Evolutionary conservation across 2,888 invertebrate species (phyloP), one percentile per base, ranked within the genome.

Genomic region (Eueremaeus valkanovi): DNA sequence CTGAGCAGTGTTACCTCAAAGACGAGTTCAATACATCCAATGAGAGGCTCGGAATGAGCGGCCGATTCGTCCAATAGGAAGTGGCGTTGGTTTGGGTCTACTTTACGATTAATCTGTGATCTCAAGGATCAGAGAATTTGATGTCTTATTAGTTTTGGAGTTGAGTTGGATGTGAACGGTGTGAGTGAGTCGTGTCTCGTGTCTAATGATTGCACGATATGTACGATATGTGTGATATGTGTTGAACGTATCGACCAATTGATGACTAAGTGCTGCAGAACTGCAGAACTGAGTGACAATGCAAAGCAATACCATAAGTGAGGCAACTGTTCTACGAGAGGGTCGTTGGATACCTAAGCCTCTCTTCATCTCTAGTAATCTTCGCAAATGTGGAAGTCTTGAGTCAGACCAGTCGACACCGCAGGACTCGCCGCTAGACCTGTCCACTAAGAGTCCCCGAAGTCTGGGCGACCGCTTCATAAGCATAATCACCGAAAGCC

Each of bases 341-440:
- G 78, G 80, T 29, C 80, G 80, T 27, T 77, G 80, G 75, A 80
- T 81, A 72, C 83, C 84, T 31, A 83, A 83, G 75, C 83, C 83
- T 1, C 81, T 83, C 31, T 80, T 80, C 51, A 81, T 82, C 73
- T 82, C 82, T 36, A 58, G n/a, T 18, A 61, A 76, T 18, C 80
- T 81, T 40, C n/a, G 40, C 11, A 85, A 85, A 77, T 82, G 82
- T 76, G 85, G 86, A 6, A 86, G 86, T 11, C 80, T 86, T 33
- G 88, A 88, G 79, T 86, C 86, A 29, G 85, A 86, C 74, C 81
- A 82, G 36, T 83, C 85, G 49, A 83, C 89, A 70, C 89, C 89
- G 0, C 92, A 93, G 82, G 93, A 93, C 78, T 90, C 88, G 3
- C 94, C 94, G 0, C 85, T 95, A 76, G 94, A 95, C 83, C 86